Evolutionary conservation across 2,888 invertebrate genomes (phyloP).

Genomic region (Chelonus formosanus): DNA sequence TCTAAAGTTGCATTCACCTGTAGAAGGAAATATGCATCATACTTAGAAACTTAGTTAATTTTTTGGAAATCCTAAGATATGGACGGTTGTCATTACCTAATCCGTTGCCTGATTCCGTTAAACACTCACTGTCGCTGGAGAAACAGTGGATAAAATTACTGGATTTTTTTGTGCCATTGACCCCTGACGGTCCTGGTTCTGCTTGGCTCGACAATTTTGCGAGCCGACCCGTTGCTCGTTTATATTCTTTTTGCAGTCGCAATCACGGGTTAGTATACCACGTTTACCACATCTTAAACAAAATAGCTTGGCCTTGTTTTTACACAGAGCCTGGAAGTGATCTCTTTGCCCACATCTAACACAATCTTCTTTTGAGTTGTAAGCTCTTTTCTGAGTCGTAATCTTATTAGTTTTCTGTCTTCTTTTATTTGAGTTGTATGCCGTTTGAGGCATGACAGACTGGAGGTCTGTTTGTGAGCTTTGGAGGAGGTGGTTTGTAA

Average conservation of each 20-base stretch:
- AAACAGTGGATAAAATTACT: no score
- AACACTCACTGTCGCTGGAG: background rate
- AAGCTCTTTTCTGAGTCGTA: background rate
- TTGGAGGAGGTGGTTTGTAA: background rate
- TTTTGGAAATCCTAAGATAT: slow-evolving; percentile 44
- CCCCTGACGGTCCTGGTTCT: no score
- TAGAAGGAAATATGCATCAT: slow-evolving; percentile 52
- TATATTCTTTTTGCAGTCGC: slow-evolving; percentile 10
- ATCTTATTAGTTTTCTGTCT: no score
- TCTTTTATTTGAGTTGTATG: background rate
- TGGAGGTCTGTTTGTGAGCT: no score
- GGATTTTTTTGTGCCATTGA: no score
- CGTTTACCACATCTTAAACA: background rate
- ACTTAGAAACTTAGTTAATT: slow-evolving; percentile 40
- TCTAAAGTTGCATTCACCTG: slow-evolving; percentile 49
- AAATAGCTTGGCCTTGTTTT: background rate
- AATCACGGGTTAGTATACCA: background rate
- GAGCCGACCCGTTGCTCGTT: background rate
- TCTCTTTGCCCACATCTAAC: slow-evolving; percentile 4
- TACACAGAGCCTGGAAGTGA: background rate
- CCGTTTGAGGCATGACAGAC: background rate
- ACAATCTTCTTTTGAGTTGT: background rate
- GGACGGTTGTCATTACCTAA: background rate
- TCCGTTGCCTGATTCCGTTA: background rate
- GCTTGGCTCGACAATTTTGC: no score